A percentile compares a stretch with the other conserved stretches of the same genome.
Conservation (phyloP, 2,797 vertebrate species). For the Graptemys geographica region DNA sequence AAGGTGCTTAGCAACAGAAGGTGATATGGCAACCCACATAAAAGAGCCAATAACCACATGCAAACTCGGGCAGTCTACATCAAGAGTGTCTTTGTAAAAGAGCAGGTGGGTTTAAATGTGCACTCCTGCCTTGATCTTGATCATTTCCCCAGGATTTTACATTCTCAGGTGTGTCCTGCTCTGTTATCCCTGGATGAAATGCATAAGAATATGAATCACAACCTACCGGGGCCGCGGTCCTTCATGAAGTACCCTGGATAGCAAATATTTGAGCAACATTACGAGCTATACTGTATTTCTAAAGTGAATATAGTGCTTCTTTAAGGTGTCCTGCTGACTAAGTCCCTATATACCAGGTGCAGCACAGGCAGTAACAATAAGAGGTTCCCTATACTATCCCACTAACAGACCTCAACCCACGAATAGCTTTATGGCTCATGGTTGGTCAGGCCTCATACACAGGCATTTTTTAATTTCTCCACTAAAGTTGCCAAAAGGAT, state of each 20-base stretch:
- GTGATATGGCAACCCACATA: fast-evolving
- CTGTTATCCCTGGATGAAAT: not conserved
- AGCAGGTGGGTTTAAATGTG: not conserved
- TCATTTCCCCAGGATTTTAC: not conserved
- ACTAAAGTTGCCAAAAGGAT: not conserved
- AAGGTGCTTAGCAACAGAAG: not conserved
- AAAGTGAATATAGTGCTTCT: not conserved
- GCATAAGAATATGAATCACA: not conserved
- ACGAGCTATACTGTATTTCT: not conserved
- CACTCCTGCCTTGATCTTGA: not conserved
- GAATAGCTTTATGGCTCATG: not conserved
- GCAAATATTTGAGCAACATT: not conserved
- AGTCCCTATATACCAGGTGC: not conserved
- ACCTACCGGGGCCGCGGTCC: not conserved
- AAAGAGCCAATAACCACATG: not conserved
- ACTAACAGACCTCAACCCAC: not conserved
- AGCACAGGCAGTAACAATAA: not conserved
- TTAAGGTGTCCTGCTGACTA: not conserved
- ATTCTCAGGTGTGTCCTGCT: not conserved
- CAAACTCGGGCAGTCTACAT: not conserved
- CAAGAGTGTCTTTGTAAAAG: not conserved
- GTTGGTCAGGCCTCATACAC: not conserved
- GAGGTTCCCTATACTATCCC: not conserved
- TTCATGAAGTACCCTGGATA: too few relatives aligned
- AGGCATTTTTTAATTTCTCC: not conserved